A percentile compares a stretch with the other conserved stretches of the same genome.
Conservation (phyloP, 2,888 invertebrate species). For the Caenorhabditis angaria region DNA sequence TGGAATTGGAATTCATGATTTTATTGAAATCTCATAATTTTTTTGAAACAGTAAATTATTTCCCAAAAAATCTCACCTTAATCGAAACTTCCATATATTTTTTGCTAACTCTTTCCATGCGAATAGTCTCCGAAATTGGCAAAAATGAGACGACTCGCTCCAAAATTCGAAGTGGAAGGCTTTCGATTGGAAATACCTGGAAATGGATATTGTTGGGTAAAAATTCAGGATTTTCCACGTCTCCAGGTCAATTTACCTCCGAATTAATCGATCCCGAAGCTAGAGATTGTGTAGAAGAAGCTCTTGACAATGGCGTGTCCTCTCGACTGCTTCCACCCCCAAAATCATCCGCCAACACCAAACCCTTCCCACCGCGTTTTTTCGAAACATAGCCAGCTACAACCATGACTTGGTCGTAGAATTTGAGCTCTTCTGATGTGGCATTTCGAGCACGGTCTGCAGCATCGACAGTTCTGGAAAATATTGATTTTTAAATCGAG, state of each 20-base stretch:
- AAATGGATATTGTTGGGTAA: background rate
- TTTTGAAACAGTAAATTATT: background rate
- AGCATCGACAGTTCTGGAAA: constrained; percentile 58
- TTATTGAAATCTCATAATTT: too few species aligned
- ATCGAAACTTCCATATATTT: constrained; percentile 67
- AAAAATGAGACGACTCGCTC: constrained; percentile 61
- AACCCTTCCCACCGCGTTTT: constrained; percentile 55
- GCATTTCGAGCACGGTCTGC: constrained; percentile 64
- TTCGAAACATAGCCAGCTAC: constrained; percentile 57
- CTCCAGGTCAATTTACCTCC: background rate
- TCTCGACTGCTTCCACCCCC: constrained; percentile 42
- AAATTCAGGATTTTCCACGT: background rate
- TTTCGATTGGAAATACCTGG: constrained; percentile 52
- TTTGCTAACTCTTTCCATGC: constrained; percentile 69
- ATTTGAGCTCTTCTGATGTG: constrained; percentile 64
- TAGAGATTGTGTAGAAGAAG: constrained; percentile 64
- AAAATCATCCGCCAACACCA: constrained; percentile 55
- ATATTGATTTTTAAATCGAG: too few species aligned
- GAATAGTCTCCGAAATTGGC: constrained; percentile 63
- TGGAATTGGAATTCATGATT: too few species aligned
- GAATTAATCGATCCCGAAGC: constrained; percentile 31
- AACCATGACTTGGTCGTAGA: constrained; percentile 70
- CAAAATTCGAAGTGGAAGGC: constrained; percentile 56
- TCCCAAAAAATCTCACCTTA: constrained; percentile 57
- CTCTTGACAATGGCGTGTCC: constrained; percentile 55